Percentiles rank a stretch among this genome's conserved stretches.
These are phyloP conservation scores for Ctenicera cuprea DNA, from an alignment of 2,888 invertebrate genomes.

Conservation along the genomic window DNA sequence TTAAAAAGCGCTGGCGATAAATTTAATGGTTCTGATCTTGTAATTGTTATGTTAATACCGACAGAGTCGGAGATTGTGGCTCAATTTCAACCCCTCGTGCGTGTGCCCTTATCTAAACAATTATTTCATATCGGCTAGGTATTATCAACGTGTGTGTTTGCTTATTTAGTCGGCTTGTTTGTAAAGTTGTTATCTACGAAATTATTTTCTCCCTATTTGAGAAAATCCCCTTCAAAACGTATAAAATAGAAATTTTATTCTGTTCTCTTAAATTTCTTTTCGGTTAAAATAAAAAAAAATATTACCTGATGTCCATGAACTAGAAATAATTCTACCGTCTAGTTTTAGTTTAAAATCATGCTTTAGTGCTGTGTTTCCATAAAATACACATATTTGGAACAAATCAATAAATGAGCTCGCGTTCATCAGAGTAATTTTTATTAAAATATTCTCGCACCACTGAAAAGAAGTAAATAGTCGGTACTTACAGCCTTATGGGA, in stretches of 20 bases:
- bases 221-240: too few species aligned
- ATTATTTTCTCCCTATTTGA: not conserved
- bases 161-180: not conserved
- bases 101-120: constrained; percentile 11
- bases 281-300: too few species aligned
- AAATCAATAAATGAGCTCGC: constrained; percentile 30
- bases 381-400: not conserved
- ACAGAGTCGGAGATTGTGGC: not conserved
- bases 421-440: constrained; percentile 26
- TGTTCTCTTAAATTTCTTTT: too few species aligned
- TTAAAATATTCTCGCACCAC: constrained; percentile 38
- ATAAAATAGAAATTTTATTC: too few species aligned
- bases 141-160: not conserved
- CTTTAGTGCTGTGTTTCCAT: too few species aligned
- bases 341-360: too few species aligned
- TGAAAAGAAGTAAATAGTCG: constrained; percentile 44
- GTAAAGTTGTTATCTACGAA: not conserved
- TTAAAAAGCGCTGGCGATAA: constrained; percentile 26
- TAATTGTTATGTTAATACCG: constrained; percentile 22
- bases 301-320: too few species aligned
- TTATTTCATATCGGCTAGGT: not conserved
- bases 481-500: constrained; percentile 42
- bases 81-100: constrained; percentile 4
- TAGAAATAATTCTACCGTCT: too few species aligned
- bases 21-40: constrained; percentile 9